Percentiles rank a stretch among this genome's conserved stretches.
Conservation (phyloP, 1,140 invertebrate genomes). For the Sinonovacula constricta region DNA sequence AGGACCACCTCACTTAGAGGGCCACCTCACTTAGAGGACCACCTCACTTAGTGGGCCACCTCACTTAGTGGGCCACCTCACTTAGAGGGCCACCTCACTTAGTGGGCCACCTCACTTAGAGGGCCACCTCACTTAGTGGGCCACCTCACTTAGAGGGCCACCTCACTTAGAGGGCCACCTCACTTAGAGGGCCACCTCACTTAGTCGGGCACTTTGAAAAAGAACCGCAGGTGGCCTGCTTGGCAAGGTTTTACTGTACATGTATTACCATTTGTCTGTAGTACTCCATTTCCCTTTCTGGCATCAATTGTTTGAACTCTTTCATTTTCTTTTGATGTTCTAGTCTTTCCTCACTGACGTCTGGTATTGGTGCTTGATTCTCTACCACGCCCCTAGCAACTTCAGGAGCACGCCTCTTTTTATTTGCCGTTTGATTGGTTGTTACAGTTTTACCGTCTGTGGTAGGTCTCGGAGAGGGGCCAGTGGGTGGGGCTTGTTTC, state of each 20-base stretch:
- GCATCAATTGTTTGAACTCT: conserved; percentile 61
- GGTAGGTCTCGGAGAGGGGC: background rate
- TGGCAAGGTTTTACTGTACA: no score
- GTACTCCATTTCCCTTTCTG: conserved; percentile 57
- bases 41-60: no score
- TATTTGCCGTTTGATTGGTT: conserved; percentile 10
- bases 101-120: background rate
- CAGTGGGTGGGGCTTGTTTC: background rate
- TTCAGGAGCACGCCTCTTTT: background rate
- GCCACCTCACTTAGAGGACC: no score
- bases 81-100: background rate
- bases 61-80: no score
- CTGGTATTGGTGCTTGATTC: conserved; percentile 44
- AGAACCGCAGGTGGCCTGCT: no score
- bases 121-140: no score
- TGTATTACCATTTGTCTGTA: conserved; percentile 60
- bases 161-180: no score
- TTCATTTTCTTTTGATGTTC: conserved; percentile 70
- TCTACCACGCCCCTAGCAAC: conserved; percentile 33
- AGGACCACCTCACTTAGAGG: no score
- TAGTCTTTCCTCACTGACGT: conserved; percentile 63
- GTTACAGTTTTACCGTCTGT: conserved; percentile 5
- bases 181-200: background rate
- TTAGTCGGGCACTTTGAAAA: background rate
- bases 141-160: no score